Conservation (phyloP, 2,113 vertebrate species). For the Vimba vimba region DNA sequence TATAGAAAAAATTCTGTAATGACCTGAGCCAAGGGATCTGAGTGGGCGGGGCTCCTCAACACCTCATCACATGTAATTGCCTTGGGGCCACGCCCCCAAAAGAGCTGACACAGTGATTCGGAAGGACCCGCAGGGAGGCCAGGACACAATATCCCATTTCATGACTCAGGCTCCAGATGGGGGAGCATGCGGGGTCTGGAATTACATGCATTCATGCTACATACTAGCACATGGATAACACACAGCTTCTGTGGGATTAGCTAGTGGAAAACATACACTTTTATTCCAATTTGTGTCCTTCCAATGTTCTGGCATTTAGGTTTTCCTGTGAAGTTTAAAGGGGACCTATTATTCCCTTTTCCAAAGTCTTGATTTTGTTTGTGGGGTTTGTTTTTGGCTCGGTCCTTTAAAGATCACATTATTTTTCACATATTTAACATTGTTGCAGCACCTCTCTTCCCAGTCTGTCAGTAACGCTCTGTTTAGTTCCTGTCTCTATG, state of each 20-base stretch:
- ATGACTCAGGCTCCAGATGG: slow-evolving; percentile 21
- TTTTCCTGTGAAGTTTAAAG: background rate
- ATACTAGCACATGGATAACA: background rate
- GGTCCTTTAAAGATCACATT: too few relatives aligned
- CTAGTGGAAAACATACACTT: background rate
- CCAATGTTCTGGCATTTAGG: background rate
- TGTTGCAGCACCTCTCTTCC: too few relatives aligned
- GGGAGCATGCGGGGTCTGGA: background rate
- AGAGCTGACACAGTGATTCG: slow-evolving; percentile 49
- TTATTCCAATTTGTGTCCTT: background rate
- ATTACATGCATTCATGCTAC: background rate
- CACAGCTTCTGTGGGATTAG: too few relatives aligned
- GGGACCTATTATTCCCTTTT: too few relatives aligned
- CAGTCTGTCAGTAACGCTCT: too few relatives aligned
- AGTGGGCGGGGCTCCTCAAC: slow-evolving; percentile 59
- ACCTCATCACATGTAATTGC: slow-evolving; percentile 72
- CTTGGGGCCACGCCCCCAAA: slow-evolving; percentile 62
- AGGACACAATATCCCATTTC: slow-evolving; percentile 17
- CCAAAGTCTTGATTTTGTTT: too few relatives aligned
- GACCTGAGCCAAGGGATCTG: slow-evolving; percentile 59
- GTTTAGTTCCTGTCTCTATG: too few relatives aligned
- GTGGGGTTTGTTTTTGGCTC: too few relatives aligned
- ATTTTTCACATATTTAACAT: too few relatives aligned
- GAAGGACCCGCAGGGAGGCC: background rate
- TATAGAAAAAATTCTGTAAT: slow-evolving; percentile 71